Evolutionary conservation across 2,797 vertebrate genomes (phyloP), one percentile per base, ranked within the genome.

Genomic region (Enteromius radiatus): DNA sequence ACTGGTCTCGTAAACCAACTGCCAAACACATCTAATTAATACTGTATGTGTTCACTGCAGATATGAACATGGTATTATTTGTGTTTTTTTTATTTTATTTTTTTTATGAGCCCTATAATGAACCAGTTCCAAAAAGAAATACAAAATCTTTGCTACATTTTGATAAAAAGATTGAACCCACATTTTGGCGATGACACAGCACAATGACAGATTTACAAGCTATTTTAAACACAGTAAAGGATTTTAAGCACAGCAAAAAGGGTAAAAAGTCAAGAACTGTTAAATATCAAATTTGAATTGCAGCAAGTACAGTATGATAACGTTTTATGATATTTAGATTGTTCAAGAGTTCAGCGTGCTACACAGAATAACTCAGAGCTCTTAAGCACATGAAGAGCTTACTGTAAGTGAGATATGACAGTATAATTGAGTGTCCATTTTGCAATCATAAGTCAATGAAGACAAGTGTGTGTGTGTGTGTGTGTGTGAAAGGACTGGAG

Each of bases 371-470:
- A 19, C 41, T 43, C 43, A 38, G 5, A 23, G 26, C 59, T 63
- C 59, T 31, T 17, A 63, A 31, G 21, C 7, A 26, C 23, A 64
- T 26, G 23, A 65, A 26, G 59, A 64, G 69, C 69, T 68, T 26
- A 54, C 26, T 73, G 41, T 52, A 65, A 21, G 23, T 23, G 38
- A 54, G 63, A 45, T 71, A 31, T 28, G 41, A 41, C 31, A 59
- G 49, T 63, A 28, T 80, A 36, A 83, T 63, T 77, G 43, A 49
- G 31, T 78, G 47, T 5, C n/a, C 65, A 47, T 78, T 85, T 68
- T 45, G 54, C 41, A 64, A 15, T 19, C 63, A 74, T 83, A 74
- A 56, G 41, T 83, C 74, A 84, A 2, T n/a, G 31, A 82, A 45
- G 52, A 82, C 23, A 65, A 23, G 26, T 14, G 23, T 23, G 31